Evolutionary conservation across 2,888 invertebrate species (phyloP).

Genomic region (Sipunculus nudus): DNA sequence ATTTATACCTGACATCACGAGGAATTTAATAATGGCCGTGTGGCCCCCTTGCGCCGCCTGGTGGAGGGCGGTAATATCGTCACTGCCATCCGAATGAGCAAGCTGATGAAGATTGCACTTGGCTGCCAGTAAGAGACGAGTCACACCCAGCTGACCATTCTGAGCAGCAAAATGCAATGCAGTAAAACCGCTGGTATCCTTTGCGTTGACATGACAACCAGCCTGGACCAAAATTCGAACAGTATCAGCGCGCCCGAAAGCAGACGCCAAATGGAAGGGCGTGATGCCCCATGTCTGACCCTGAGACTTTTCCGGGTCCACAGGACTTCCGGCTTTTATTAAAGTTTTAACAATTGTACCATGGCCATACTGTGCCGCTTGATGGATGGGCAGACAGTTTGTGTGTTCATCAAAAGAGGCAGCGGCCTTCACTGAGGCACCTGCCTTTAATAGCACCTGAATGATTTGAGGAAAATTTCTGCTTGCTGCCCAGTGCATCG

Average conservation of each 20-base stretch:
- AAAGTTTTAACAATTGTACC: constrained; percentile 25
- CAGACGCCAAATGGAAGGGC: constrained; percentile 35
- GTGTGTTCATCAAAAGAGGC: constrained; percentile 32
- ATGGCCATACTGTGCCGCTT: constrained; percentile 39
- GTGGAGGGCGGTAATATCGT: constrained; percentile 30
- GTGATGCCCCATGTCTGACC: constrained; percentile 28
- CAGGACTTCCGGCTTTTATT: constrained; percentile 20
- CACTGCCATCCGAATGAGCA: constrained; percentile 27
- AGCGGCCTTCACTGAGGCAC: constrained; percentile 20
- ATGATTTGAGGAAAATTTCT: constrained; percentile 30
- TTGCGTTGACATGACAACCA: constrained; percentile 25
- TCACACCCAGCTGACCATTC: constrained; percentile 34
- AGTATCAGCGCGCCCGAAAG: constrained; percentile 27
- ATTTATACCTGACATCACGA: constrained; percentile 30
- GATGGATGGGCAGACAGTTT: constrained; percentile 33
- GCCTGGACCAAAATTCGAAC: constrained; percentile 25
- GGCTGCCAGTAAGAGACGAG: constrained; percentile 28
- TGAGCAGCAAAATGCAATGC: constrained; percentile 36
- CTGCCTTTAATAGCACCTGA: constrained; percentile 16
- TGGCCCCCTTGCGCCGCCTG: constrained; percentile 37
- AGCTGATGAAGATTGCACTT: constrained; percentile 17
- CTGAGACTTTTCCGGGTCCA: constrained; percentile 29
- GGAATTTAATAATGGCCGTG: constrained; percentile 29
- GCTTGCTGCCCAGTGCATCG: constrained; percentile 38
- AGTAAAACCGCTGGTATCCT: constrained; percentile 33